Evolutionary conservation across 92 coral and sea anemone genomes (phyloP), one percentile per base, ranked within the genome.

Genomic region (Zoanthus sansibaricus): DNA sequence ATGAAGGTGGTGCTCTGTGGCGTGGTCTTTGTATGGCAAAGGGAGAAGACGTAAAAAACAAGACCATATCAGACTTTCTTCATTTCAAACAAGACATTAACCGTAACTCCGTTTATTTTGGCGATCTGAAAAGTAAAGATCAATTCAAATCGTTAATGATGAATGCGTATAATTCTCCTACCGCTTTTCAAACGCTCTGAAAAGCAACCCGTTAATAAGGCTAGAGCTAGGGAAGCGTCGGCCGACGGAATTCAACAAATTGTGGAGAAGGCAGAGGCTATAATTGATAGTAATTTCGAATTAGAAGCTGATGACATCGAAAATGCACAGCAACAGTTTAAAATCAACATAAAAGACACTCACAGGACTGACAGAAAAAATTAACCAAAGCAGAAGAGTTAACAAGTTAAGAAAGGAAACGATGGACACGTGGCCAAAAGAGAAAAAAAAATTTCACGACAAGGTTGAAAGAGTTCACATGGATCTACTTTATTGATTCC

Each of bases 1-100:
- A 69, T 55, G 88, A 89, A 70, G 91, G 88, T 12, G 84, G 88
- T 18, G 79, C 84, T n/a, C 48, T 83, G 18, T 75, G 87, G 90
- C 47, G 70, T 49, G 82, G 90, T 30, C 85, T 87, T 31, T 68
- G 55, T 7, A 47, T 71, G 47, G 91, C 87, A 7, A 82, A 88
- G 55, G 87, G 72, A 8, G 9, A 52, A 62, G 78, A 33, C 14
- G 46, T 64, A 88, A 49, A 49, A 37, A 75, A 88, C 84, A 64
- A 52, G 59, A 45, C 84, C 33, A 75, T 82, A 10, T 82, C 84
- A 14, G 88, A 88, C 78, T 48, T 48, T 6, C 83, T 62, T 12
- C 91, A 88, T 82, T 31, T 92, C 5, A 92, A 92, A 75, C 95
- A 92, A 58, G 95, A 89, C 42, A 48, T 92, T 14, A 44, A 73